These are phyloP conservation scores for Mamestra configurata DNA, from an alignment of 1,140 invertebrate species.

Conservation along the genomic window DNA sequence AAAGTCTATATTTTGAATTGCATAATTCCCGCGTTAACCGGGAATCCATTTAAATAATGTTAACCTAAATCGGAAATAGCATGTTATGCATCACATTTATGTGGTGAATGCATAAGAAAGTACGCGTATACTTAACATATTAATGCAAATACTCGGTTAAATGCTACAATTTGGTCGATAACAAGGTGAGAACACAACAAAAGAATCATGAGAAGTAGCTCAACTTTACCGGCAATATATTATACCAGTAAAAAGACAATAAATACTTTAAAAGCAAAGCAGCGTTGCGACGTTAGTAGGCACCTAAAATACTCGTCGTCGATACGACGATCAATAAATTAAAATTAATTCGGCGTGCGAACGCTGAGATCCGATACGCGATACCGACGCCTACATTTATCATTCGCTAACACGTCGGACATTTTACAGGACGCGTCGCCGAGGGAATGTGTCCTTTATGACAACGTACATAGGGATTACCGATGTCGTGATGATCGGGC, in stretches of 20 bases:
- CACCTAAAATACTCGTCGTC: slow-evolving; percentile 83
- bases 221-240: slow-evolving; percentile 54
- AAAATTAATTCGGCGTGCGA: slow-evolving; percentile 88
- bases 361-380: slow-evolving; percentile 85
- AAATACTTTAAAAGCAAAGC: slow-evolving; percentile 69
- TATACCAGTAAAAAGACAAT: slow-evolving; percentile 52
- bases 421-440: slow-evolving; percentile 77
- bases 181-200: slow-evolving; percentile 35
- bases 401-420: slow-evolving; percentile 86
- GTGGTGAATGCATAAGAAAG: slow-evolving; percentile 24
- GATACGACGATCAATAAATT: slow-evolving; percentile 87
- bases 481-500: slow-evolving; percentile 65
- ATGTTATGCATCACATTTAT: slow-evolving; percentile 16
- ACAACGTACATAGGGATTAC: slow-evolving; percentile 67
- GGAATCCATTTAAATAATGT: slow-evolving; percentile 24
- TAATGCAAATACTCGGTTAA: slow-evolving; percentile 38
- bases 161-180: slow-evolving; percentile 26
- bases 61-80: slow-evolving; percentile 1
- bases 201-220: slow-evolving; percentile 45
- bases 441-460: slow-evolving; percentile 73
- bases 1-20: slow-evolving; percentile 36
- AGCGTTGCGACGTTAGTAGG: slow-evolving; percentile 75
- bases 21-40: slow-evolving; percentile 16
- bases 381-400: slow-evolving; percentile 87
- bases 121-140: slow-evolving; percentile 15